Conservation (phyloP, 2,797 vertebrate genomes). For the Aphelocoma californica region DNA sequence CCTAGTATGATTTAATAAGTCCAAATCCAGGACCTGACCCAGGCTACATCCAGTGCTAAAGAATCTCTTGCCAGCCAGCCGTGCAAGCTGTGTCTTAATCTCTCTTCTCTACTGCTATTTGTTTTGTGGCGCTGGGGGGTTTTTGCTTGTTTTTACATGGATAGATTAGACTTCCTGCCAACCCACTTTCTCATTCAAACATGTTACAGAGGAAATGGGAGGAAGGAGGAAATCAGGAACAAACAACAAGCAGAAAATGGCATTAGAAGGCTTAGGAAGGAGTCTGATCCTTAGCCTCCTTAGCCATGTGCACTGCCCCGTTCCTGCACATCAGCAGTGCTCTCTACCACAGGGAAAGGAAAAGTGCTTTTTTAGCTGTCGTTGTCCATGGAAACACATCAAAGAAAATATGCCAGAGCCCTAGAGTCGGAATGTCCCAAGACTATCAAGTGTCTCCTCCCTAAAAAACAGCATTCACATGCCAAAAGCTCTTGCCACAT, state of each 20-base stretch:
- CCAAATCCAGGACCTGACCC: constrained; percentile 31
- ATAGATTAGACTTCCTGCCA: constrained; percentile 52
- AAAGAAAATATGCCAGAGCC: background rate
- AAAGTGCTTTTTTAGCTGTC: background rate
- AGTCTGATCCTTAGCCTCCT: background rate
- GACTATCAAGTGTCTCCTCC: background rate
- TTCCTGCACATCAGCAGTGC: background rate
- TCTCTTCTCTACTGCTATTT: constrained; percentile 35
- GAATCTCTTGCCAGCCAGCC: constrained; percentile 15
- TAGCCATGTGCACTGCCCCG: fast-evolving
- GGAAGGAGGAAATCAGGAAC: background rate
- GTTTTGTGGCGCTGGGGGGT: background rate
- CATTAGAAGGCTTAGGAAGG: constrained; percentile 11
- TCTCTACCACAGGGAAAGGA: background rate
- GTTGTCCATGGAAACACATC: background rate
- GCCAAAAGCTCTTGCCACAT: background rate
- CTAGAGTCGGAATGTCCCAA: background rate
- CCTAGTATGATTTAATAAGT: constrained; percentile 14
- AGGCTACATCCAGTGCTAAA: background rate
- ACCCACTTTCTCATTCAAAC: constrained; percentile 24
- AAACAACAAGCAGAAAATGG: background rate
- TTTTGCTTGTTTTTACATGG: background rate
- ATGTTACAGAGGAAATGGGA: background rate
- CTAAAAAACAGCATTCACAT: background rate
- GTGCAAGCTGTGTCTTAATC: background rate